Conservation (phyloP, 2,888 invertebrate species). For the Drosophila sordidula region DNA sequence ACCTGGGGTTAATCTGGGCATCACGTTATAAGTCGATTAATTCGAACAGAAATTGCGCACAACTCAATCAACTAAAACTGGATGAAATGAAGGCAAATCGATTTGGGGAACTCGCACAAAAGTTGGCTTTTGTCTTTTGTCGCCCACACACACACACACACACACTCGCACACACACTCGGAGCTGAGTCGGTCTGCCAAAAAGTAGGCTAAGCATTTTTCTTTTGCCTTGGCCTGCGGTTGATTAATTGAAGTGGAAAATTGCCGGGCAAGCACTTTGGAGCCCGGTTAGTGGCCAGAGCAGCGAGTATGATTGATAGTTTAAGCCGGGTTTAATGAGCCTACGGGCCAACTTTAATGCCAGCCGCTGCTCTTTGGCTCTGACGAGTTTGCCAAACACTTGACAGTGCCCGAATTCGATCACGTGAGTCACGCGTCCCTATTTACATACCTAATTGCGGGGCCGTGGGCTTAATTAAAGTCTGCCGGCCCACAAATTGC, state of each 20-base stretch:
- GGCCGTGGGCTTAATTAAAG: constrained; percentile 52
- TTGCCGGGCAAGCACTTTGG: constrained; percentile 37
- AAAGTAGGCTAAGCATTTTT: constrained; percentile 44
- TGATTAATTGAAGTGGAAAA: constrained; percentile 71
- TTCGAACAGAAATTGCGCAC: not conserved
- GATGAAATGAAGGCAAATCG: constrained; percentile 15
- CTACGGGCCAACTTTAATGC: constrained; percentile 24
- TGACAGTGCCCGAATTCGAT: not conserved
- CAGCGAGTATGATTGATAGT: constrained; percentile 62
- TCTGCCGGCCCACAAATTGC: constrained; percentile 9
- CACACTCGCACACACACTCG: not conserved
- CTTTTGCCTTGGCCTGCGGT: constrained; percentile 30
- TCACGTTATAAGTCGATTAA: constrained; percentile 17
- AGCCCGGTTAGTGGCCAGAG: constrained; percentile 21
- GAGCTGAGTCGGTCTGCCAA: constrained; percentile 20
- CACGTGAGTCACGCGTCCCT: constrained; percentile 38
- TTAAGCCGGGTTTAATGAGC: constrained; percentile 62
- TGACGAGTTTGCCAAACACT: constrained; percentile 10
- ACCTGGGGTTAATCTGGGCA: not conserved
- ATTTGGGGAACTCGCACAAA: constrained; percentile 3
- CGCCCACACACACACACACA: constrained; percentile 14
- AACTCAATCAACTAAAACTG: constrained; percentile 10
- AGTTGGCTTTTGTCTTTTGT: constrained; percentile 31
- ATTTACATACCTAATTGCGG: constrained; percentile 62
- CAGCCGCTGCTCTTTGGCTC: not conserved